Conservation (phyloP, 2,888 invertebrate genomes). For the Cerastis rubricosa region DNA sequence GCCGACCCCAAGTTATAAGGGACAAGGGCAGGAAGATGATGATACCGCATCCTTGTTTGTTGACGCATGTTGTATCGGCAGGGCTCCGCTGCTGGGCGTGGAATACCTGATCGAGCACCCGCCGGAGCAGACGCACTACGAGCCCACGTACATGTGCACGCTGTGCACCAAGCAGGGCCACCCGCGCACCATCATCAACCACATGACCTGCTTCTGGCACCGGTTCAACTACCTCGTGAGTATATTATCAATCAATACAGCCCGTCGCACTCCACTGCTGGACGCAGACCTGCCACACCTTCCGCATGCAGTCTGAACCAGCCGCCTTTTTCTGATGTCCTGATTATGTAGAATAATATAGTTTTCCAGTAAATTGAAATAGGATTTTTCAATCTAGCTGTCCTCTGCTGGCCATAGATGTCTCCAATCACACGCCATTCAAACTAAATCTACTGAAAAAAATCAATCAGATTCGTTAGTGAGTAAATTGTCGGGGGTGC, state of each 20-base stretch:
- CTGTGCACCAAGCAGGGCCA: constrained; percentile 95
- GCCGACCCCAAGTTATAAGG: neutral
- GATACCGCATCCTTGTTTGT: neutral
- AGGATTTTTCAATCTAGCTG: too few species aligned
- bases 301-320: neutral
- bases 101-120: constrained; percentile 95
- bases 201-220: constrained; percentile 95
- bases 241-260: constrained; percentile 39
- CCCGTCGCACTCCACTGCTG: neutral
- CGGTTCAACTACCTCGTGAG: constrained; percentile 93
- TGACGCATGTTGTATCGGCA: constrained; percentile 55
- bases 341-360: neutral
- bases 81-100: constrained; percentile 92
- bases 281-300: neutral
- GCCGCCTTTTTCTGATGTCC: neutral
- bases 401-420: neutral
- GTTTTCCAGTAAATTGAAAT: neutral
- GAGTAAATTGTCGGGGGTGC: too few species aligned
- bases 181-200: constrained; percentile 94
- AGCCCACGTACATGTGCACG: constrained; percentile 94
- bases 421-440: neutral
- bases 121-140: constrained; percentile 92
- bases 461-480: too few species aligned
- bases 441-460: too few species aligned
- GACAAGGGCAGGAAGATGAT: neutral